Evolutionary conservation across 2,888 invertebrate species (phyloP).

Genomic region (Polyploca ridens): DNA sequence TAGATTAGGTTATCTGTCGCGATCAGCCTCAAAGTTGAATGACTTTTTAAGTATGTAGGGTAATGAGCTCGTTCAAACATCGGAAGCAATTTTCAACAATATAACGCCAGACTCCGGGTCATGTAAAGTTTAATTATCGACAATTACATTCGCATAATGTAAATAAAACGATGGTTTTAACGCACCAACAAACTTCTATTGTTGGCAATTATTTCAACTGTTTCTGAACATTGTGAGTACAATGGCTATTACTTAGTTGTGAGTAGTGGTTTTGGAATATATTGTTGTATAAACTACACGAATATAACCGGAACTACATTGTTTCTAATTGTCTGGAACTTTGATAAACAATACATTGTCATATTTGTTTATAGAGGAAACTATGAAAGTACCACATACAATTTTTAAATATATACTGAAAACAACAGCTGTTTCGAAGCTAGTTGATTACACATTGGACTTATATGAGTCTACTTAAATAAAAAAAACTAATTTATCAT

Average conservation of each 20-base stretch:
- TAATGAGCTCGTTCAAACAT: background rate
- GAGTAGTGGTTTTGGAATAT: background rate
- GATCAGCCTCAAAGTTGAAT: conserved; percentile 4
- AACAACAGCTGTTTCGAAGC: background rate
- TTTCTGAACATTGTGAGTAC: background rate
- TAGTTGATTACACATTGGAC: too few species aligned
- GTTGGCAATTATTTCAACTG: conserved; percentile 3
- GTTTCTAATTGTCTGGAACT: background rate
- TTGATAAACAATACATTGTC: background rate
- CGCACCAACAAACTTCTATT: background rate
- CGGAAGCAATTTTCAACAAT: background rate
- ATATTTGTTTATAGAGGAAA: too few species aligned
- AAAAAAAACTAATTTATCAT: too few species aligned
- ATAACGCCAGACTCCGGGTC: background rate
- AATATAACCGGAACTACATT: background rate
- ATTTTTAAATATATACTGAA: too few species aligned
- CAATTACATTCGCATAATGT: background rate
- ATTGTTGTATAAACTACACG: background rate
- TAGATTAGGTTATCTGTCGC: background rate
- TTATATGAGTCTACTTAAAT: too few species aligned
- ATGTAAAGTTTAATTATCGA: background rate
- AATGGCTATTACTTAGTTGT: background rate
- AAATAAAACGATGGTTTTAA: conserved; percentile 7
- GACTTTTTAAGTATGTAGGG: background rate
- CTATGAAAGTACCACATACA: too few species aligned